Percentiles rank a stretch among this genome's conserved stretches.
Evolutionary conservation across 2,888 invertebrate species (phyloP).

Genomic region (Sphaerophoria rueppellii): DNA sequence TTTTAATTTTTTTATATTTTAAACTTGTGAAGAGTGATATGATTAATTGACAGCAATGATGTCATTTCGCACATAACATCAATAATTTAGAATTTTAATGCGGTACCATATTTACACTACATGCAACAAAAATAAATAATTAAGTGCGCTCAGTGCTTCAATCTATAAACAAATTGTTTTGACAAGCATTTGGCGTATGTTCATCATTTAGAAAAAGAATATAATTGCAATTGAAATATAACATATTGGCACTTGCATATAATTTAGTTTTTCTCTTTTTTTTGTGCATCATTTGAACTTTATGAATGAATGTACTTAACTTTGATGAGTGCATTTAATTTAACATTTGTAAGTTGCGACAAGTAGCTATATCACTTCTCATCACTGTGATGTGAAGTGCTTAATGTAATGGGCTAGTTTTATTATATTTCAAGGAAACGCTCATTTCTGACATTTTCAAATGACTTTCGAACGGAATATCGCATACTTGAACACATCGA

Average conservation of each 20-base stretch:
- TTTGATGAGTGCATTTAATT: slow-evolving; percentile 38
- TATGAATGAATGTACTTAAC: slow-evolving; percentile 37
- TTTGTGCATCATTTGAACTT: background rate
- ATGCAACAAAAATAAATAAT: background rate
- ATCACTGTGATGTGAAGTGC: too few species aligned
- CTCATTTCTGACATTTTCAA: too few species aligned
- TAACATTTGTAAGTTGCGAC: slow-evolving; percentile 17
- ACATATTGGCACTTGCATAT: slow-evolving; percentile 23
- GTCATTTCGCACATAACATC: slow-evolving; percentile 40
- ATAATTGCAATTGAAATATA: background rate
- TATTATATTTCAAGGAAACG: too few species aligned
- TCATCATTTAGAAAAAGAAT: slow-evolving; percentile 6
- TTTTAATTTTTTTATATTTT: too few species aligned
- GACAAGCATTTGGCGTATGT: slow-evolving; percentile 5
- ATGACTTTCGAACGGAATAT: too few species aligned
- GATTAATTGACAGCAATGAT: slow-evolving; percentile 51
- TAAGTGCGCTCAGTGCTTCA: background rate
- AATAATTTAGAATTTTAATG: background rate
- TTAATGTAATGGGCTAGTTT: too few species aligned
- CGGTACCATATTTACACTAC: too few species aligned
- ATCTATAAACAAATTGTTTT: background rate
- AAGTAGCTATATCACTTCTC: too few species aligned
- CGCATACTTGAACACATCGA: too few species aligned
- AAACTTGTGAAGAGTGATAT: too few species aligned
- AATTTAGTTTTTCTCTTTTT: background rate